Conservation (phyloP, 2,113 vertebrate genomes). For the Phycodurus eques region DNA sequence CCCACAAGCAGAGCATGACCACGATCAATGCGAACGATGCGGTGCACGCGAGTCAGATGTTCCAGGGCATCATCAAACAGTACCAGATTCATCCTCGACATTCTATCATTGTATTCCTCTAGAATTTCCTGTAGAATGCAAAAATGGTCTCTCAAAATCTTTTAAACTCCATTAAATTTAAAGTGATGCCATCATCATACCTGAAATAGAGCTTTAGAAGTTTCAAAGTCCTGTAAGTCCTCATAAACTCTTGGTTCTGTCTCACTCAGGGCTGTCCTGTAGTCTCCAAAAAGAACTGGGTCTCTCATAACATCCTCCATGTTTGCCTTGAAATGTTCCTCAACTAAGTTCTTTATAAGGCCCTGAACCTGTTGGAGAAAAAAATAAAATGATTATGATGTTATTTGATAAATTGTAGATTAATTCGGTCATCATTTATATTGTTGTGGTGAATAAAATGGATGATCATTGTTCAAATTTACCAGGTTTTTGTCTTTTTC, state of each 20-base stretch:
- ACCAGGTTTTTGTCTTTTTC: slow-evolving; percentile 86
- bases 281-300: slow-evolving; percentile 94
- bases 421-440: not conserved
- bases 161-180: not conserved
- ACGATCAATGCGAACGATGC: slow-evolving; percentile 84
- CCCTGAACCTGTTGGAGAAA: slow-evolving; percentile 79
- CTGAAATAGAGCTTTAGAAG: slow-evolving; percentile 89
- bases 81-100: slow-evolving; percentile 85
- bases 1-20: slow-evolving; percentile 92
- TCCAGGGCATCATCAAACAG: slow-evolving; percentile 95
- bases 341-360: slow-evolving; percentile 76
- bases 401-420: not conserved
- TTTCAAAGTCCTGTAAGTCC: slow-evolving; percentile 89
- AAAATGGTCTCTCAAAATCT: slow-evolving; percentile 6
- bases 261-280: slow-evolving; percentile 81
- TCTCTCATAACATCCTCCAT: slow-evolving; percentile 80
- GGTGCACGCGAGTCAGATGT: slow-evolving; percentile 85
- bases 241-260: slow-evolving; percentile 86
- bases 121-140: slow-evolving; percentile 81
- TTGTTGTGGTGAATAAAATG: not conserved
- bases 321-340: slow-evolving; percentile 76
- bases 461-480: slow-evolving; percentile 16
- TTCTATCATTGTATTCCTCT: slow-evolving; percentile 90
- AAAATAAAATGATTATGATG: not conserved
- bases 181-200: slow-evolving; percentile 52